phyloP scores from a whole-genome alignment of 2,113 vertebrate species.

The Nyctibius bracteatus region DNA sequence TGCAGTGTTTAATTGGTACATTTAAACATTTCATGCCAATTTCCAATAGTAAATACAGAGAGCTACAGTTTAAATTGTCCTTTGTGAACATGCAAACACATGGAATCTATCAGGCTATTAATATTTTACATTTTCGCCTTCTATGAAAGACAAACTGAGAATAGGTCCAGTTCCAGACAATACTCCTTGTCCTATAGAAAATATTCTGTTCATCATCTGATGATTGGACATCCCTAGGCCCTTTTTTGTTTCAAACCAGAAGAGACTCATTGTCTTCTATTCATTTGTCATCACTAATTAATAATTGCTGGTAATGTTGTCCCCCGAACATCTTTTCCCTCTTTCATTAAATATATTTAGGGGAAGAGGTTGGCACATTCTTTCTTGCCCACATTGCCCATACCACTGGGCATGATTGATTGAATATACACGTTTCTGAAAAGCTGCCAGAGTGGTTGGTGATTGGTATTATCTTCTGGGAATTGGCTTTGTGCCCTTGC shows the following conservation, averaged over 20 bases:
- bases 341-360: neutral
- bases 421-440: neutral
- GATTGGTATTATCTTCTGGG: neutral
- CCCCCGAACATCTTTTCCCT: neutral
- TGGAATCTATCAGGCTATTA: neutral
- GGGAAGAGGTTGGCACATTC: neutral
- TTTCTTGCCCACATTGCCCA: neutral
- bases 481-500: neutral
- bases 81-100: neutral
- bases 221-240: neutral
- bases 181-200: neutral
- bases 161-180: neutral
- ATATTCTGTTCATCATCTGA: neutral
- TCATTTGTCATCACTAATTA: neutral
- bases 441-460: neutral
- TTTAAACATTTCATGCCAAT: neutral
- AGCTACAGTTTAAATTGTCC: neutral
- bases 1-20: fast-evolving
- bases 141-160: neutral
- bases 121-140: neutral
- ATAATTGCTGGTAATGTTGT: neutral
- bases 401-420: neutral
- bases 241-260: neutral
- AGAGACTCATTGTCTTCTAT: neutral
- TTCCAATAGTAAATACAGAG: neutral